Evolutionary conservation across 2,113 vertebrate genomes (phyloP).

Genomic region (Mormyrus iriodes): DNA sequence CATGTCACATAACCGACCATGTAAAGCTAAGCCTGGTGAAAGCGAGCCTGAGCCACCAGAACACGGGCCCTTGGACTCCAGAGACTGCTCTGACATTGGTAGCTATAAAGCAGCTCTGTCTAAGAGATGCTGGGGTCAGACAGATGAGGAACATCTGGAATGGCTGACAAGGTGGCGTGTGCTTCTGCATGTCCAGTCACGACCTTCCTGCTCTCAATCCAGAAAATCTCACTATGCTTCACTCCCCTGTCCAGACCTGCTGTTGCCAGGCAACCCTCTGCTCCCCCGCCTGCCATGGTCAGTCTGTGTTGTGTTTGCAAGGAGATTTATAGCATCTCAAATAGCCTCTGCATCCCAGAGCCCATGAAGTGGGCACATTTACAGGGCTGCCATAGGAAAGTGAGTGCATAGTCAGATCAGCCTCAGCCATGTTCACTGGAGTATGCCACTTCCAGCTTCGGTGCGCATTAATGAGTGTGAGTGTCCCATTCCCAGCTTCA

Average conservation of each 20-base stretch:
- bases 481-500: not conserved
- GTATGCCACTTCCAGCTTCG: not conserved
- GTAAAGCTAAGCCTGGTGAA: not conserved
- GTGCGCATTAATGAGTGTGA: not conserved
- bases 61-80: not conserved
- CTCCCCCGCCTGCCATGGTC: conserved; percentile 6
- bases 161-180: not conserved
- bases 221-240: not conserved
- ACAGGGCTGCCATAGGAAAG: not conserved
- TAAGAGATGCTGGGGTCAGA: not conserved
- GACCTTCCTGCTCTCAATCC: not conserved
- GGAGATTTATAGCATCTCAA: conserved; percentile 8
- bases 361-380: not conserved
- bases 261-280: conserved; percentile 25
- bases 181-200: not conserved
- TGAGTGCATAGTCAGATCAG: not conserved
- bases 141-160: not conserved
- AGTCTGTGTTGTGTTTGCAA: not conserved
- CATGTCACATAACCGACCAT: not conserved
- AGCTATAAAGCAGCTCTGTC: not conserved
- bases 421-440: not conserved
- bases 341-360: not conserved
- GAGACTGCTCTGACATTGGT: not conserved
- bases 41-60: not conserved
- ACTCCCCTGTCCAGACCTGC: not conserved